These are phyloP conservation scores for Fregata magnificens DNA, from an alignment of 2,113 vertebrate genomes.

Conservation along the genomic window DNA sequence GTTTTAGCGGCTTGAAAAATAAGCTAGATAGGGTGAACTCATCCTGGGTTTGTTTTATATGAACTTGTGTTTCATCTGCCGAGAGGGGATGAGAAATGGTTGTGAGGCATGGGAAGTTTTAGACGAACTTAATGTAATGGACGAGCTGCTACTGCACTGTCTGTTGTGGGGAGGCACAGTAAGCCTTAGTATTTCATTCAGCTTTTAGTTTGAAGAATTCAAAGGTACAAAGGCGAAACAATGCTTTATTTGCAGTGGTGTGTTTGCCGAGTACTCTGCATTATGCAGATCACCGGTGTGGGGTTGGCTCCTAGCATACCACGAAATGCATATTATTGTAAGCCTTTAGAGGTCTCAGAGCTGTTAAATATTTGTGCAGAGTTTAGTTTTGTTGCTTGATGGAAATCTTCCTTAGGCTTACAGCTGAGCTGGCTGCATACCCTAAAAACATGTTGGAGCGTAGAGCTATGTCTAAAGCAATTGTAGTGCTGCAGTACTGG, in stretches of 20 bases:
- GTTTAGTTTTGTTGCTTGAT: conserved; percentile 30
- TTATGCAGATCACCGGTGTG: not conserved
- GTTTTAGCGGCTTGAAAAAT: conserved; percentile 34
- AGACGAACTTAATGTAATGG: conserved; percentile 66
- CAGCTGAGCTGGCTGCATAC: conserved; percentile 48
- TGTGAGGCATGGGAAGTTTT: conserved; percentile 64
- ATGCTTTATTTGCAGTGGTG: not conserved
- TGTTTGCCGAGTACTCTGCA: not conserved
- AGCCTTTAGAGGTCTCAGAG: conserved; percentile 28
- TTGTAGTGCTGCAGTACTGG: not conserved
- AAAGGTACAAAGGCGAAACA: not conserved
- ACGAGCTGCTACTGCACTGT: conserved; percentile 32
- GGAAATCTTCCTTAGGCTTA: conserved; percentile 26
- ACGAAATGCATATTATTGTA: conserved; percentile 14
- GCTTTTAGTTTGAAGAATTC: conserved; percentile 19
- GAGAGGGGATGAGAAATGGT: not conserved
- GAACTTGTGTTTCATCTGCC: conserved; percentile 59
- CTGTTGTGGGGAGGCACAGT: not conserved
- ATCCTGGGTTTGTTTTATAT: conserved; percentile 10
- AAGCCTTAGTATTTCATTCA: not conserved
- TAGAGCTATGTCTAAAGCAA: not conserved
- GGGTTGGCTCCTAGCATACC: not conserved
- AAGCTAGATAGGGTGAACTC: conserved; percentile 23
- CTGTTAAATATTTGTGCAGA: conserved; percentile 45
- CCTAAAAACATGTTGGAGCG: conserved; percentile 41